Evolutionary conservation across 2,888 invertebrate genomes (phyloP).

Genomic region (Caenorhabditis panamensis): DNA sequence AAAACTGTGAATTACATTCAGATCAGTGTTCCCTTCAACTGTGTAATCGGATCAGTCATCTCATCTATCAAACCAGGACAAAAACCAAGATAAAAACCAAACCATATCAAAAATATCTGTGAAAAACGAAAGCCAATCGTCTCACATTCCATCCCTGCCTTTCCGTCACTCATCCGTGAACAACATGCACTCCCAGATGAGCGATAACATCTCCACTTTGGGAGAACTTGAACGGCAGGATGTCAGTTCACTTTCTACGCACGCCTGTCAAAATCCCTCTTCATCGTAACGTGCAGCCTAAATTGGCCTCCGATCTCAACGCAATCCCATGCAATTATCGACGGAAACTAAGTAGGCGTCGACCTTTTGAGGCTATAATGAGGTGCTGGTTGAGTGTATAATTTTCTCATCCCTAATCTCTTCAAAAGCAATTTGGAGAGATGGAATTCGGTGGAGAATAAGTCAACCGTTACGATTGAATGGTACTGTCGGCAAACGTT

Average conservation of each 20-base stretch:
- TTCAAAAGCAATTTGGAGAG: background rate
- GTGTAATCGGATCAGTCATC: conserved; percentile 7
- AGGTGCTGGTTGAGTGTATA: conserved; percentile 36
- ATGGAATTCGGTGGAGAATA: background rate
- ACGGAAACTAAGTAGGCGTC: conserved; percentile 3
- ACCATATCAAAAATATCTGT: conserved; percentile 15
- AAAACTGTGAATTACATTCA: background rate
- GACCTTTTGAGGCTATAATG: conserved; percentile 54
- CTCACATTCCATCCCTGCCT: conserved; percentile 24
- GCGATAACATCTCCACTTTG: conserved; percentile 42
- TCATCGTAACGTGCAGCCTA: conserved; percentile 20
- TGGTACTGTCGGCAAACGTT: conserved; percentile 6
- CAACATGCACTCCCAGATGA: conserved; percentile 25
- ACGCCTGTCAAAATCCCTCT: conserved; percentile 30
- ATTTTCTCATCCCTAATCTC: conserved; percentile 38
- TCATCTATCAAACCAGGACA: conserved; percentile 10
- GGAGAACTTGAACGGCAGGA: conserved; percentile 46
- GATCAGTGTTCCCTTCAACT: background rate
- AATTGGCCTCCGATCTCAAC: background rate
- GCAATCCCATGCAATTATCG: conserved; percentile 47
- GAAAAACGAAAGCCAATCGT: background rate
- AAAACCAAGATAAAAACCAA: too few relatives aligned
- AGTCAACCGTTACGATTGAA: conserved; percentile 6
- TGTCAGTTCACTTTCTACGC: conserved; percentile 24
- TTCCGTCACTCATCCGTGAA: conserved; percentile 42